A percentile compares a stretch with the other conserved stretches of the same genome.
These are phyloP conservation scores for Bellardia pandia DNA, from an alignment of 2,888 invertebrate genomes.

Conservation along the genomic window DNA sequence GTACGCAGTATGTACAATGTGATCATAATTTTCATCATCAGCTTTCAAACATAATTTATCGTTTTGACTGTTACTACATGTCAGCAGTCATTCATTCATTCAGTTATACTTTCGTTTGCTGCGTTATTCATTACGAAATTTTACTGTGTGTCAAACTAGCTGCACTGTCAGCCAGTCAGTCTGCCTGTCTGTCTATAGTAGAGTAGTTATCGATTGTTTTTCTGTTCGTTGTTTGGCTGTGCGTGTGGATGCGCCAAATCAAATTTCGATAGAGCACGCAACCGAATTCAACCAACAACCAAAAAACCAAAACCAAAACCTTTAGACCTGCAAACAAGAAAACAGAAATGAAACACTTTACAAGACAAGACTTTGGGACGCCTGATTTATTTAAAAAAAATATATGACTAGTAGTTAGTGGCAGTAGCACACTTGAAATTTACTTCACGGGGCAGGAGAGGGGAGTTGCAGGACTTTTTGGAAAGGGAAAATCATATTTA, in stretches of 20 bases:
- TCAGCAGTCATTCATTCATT: conserved; percentile 72
- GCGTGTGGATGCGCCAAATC: conserved; percentile 71
- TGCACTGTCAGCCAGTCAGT: background rate
- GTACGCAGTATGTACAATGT: background rate
- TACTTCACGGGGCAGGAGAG: background rate
- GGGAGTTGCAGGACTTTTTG: background rate
- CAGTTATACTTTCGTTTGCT: conserved; percentile 4
- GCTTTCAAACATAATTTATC: conserved; percentile 72
- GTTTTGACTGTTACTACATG: conserved; percentile 72
- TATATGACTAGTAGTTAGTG: conserved; percentile 34
- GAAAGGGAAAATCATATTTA: conserved; percentile 26
- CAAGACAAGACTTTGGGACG: conserved; percentile 64
- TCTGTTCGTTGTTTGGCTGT: conserved; percentile 34
- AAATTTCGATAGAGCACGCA: conserved; percentile 73
- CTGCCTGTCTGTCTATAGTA: conserved; percentile 31
- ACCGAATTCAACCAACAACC: conserved; percentile 33
- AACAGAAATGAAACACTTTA: conserved; percentile 31
- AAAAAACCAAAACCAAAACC: conserved; percentile 6
- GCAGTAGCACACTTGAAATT: conserved; percentile 40
- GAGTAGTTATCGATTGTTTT: conserved; percentile 18
- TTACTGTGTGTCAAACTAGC: background rate
- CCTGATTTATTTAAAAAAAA: conserved; percentile 59
- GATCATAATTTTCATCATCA: conserved; percentile 72
- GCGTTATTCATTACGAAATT: background rate
- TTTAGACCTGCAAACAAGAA: conserved; percentile 29